Evolutionary conservation across 2,888 invertebrate species (phyloP).

Genomic region (Sthenelais limicola): DNA sequence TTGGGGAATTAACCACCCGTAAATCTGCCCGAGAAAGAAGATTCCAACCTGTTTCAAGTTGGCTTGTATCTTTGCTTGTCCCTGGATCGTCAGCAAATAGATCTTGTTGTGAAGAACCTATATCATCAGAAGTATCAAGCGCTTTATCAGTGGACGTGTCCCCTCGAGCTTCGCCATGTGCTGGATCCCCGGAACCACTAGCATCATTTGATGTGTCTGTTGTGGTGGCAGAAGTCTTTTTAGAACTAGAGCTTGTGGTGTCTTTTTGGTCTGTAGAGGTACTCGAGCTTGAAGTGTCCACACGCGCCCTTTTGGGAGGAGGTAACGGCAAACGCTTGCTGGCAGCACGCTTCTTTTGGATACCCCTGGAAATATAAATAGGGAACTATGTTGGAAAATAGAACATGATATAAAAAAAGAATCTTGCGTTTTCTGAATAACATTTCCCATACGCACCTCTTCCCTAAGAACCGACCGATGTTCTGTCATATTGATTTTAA

Average conservation of each 20-base stretch:
- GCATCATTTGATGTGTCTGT: conserved; percentile 31
- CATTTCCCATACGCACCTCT: too few relatives aligned
- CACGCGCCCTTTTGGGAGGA: not conserved
- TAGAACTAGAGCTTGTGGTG: not conserved
- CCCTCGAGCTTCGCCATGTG: not conserved
- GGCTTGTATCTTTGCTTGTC: not conserved
- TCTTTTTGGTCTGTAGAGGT: too few relatives aligned
- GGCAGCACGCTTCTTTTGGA: not conserved
- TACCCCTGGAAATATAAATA: too few relatives aligned
- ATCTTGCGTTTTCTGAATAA: too few relatives aligned
- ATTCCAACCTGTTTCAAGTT: too few relatives aligned
- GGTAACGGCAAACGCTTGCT: conserved; percentile 1
- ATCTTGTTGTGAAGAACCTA: conserved; percentile 11
- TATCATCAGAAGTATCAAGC: not conserved
- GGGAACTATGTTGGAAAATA: too few relatives aligned
- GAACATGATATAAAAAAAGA: too few relatives aligned
- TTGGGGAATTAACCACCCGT: too few relatives aligned
- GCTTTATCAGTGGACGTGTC: not conserved
- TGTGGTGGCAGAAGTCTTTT: not conserved
- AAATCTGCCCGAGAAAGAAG: too few relatives aligned
- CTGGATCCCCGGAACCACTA: conserved; percentile 8
- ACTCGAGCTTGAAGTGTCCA: not conserved
- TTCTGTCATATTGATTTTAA: too few relatives aligned
- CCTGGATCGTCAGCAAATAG: conserved; percentile 16
- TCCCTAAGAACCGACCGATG: too few relatives aligned